Evolutionary conservation across 2,797 vertebrate species (phyloP), one percentile per base, ranked within the genome.

Genomic region (Mormyrops boulengeri): DNA sequence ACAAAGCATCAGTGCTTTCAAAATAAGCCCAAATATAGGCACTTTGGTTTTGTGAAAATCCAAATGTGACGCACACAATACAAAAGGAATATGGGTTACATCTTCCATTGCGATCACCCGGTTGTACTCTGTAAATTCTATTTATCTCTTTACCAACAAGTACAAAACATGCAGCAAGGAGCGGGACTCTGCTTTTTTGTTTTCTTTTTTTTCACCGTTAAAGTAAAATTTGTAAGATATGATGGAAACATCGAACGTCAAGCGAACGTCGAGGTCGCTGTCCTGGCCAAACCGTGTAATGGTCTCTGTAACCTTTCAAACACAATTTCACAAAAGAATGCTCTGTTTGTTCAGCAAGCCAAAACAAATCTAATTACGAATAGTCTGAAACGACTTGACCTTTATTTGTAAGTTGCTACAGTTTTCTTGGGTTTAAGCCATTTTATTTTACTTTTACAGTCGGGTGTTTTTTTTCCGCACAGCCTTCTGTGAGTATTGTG

Each of bases 341-440:
- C 92, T 94, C 92, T 93, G 92, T 95, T 95, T 95, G 93, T 93
- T 94, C 93, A 92, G 91, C 91, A 92, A 60, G 90, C 90, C 93
- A 91, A 94, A 95, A 94, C 93, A 93, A 94, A 94, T 92, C 92
- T 94, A 95, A 95, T 95, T 94, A 93, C 92, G 92, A 92, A 94
- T 90, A 85, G 73, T 93, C 92, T 91, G 49, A 92, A 94, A 93
- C 90, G 89, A 91, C 93, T 93, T 95, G 93, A 95, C 94, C 94
- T 95, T 95, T 95, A 90, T 90, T 88, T 92, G 80, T 85, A 92
- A 90, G 91, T 95, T 93, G 94, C 94, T 94, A 93, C 93, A 85
- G 91, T 91, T 89, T 91, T 30, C 84, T 89, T 89, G 55, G 52
- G 50, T 66, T 52, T 44, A 49, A 77, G 89, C 44, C 53, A 22